A percentile compares a stretch with the other conserved stretches of the same genome.
Conservation (phyloP, 2,888 invertebrate genomes). For the Ophonus ardosiacus region DNA sequence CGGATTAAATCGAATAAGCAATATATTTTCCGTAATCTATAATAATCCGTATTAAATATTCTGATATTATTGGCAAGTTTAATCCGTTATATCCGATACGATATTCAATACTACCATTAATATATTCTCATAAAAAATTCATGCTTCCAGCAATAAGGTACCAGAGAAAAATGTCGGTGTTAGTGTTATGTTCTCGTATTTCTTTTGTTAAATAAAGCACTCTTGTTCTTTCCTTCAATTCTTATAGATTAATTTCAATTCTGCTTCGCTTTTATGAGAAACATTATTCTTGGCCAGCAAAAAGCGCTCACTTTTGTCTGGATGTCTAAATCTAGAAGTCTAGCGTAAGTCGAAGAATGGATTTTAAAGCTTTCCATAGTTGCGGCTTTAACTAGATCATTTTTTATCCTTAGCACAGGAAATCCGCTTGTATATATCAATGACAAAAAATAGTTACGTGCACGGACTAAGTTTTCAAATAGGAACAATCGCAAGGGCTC, state of each 20-base stretch:
- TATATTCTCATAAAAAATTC: neutral
- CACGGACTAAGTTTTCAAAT: slow-evolving; percentile 2
- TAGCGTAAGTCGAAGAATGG: slow-evolving; percentile 31
- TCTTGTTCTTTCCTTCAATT: slow-evolving; percentile 18
- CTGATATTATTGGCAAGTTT: neutral
- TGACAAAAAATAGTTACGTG: slow-evolving; percentile 16
- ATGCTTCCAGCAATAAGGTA: neutral
- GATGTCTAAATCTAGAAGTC: neutral
- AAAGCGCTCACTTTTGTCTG: slow-evolving; percentile 30
- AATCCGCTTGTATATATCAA: slow-evolving; percentile 30
- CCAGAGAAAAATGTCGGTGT: neutral
- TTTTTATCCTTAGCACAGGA: slow-evolving; percentile 19
- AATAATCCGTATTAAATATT: neutral
- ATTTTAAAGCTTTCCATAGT: slow-evolving; percentile 43
- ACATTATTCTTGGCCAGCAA: slow-evolving; percentile 6
- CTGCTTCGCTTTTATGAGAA: neutral
- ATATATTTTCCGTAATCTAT: slow-evolving; percentile 4
- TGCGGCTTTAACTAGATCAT: slow-evolving; percentile 24
- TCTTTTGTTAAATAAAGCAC: neutral
- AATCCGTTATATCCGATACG: neutral
- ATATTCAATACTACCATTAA: neutral
- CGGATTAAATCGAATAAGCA: neutral
- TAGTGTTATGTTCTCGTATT: neutral
- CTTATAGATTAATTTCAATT: slow-evolving; percentile 22
- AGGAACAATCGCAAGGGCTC: neutral